phyloP scores from a whole-genome alignment of 2,797 vertebrate genomes.

The Periparus ater region DNA sequence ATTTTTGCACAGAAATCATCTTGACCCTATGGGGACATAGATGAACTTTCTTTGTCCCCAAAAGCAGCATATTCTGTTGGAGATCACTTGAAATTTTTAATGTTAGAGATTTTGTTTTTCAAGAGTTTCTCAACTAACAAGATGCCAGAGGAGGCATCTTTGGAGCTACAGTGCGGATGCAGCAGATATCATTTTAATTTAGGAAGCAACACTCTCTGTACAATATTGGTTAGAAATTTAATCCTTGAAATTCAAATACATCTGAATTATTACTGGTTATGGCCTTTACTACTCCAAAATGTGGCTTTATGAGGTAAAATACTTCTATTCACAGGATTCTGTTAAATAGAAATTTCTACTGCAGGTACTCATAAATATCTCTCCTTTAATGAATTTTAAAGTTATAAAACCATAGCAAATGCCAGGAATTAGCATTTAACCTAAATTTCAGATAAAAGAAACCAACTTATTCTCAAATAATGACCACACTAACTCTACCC shows the following conservation, averaged over 20 bases:
- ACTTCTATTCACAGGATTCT: not conserved
- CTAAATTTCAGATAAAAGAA: slow-evolving; percentile 27
- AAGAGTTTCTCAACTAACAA: not conserved
- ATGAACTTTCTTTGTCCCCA: not conserved
- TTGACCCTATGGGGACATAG: not conserved
- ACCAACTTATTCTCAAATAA: slow-evolving; percentile 16
- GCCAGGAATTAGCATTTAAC: slow-evolving; percentile 33
- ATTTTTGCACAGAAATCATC: not conserved
- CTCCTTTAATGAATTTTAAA: slow-evolving; percentile 19
- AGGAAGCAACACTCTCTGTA: not conserved
- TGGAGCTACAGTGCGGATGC: not conserved
- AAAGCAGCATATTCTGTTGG: not conserved
- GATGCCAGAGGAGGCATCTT: not conserved
- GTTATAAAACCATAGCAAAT: slow-evolving; percentile 13
- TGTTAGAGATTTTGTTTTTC: not conserved
- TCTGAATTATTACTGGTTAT: not conserved
- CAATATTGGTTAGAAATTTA: not conserved
- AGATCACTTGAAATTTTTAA: not conserved
- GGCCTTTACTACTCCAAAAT: not conserved
- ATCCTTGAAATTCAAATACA: not conserved
- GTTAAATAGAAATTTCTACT: not conserved
- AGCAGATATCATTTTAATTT: not conserved
- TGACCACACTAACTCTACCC: not conserved
- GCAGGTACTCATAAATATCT: not conserved
- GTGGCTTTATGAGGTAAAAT: not conserved